phyloP scores from a whole-genome alignment of 2,888 invertebrate genomes.

The Aelia acuminata region DNA sequence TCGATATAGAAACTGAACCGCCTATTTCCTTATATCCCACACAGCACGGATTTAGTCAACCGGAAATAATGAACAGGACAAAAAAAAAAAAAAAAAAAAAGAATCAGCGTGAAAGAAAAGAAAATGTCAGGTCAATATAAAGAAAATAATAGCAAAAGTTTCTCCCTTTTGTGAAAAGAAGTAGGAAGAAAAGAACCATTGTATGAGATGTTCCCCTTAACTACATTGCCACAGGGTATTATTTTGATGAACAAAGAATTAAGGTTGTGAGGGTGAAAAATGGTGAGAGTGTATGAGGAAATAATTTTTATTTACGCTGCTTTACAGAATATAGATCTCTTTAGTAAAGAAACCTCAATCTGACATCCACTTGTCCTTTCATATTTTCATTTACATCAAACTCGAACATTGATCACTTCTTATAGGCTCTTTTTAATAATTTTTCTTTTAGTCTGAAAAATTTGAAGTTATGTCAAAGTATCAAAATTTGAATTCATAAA shows the following conservation, averaged over 20 bases:
- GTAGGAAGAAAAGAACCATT: background rate
- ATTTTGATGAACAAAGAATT: conserved; percentile 6
- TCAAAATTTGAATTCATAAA: too few species aligned
- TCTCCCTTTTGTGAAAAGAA: conserved; percentile 29
- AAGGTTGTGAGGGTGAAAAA: background rate
- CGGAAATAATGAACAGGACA: conserved; percentile 25
- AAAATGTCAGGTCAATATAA: background rate
- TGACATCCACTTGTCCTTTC: too few species aligned
- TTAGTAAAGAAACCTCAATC: background rate
- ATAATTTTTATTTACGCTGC: background rate
- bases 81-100: background rate
- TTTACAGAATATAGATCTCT: background rate
- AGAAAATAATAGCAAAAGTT: conserved; percentile 39
- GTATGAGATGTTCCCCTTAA: background rate
- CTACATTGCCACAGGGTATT: background rate
- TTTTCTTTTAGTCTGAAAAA: too few species aligned
- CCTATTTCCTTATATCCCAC: background rate
- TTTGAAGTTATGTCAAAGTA: too few species aligned
- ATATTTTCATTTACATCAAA: too few species aligned
- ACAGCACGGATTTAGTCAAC: background rate
- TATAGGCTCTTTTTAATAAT: too few species aligned
- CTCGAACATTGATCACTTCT: too few species aligned
- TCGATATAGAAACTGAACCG: background rate
- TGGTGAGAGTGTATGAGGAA: background rate
- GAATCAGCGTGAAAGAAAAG: conserved; percentile 6